These are phyloP conservation scores for Tetragnatha montana DNA, from an alignment of 2,888 invertebrate species.

Conservation along the genomic window DNA sequence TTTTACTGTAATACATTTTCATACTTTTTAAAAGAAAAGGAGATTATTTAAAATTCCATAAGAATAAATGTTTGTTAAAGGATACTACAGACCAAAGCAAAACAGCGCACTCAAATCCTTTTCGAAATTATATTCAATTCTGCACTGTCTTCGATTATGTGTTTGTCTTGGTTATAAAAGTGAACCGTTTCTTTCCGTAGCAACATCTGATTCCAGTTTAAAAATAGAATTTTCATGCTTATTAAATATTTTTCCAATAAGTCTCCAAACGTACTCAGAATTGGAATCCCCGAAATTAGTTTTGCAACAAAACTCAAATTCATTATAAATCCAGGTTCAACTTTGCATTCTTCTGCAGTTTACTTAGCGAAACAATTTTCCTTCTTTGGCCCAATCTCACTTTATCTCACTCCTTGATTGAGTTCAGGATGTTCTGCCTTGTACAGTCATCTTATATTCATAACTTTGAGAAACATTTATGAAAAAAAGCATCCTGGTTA, in stretches of 20 bases:
- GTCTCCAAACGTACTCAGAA: neutral
- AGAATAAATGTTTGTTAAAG: neutral
- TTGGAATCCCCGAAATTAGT: neutral
- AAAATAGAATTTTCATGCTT: neutral
- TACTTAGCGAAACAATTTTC: conserved; percentile 12
- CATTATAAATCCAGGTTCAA: conserved; percentile 15
- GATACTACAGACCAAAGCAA: neutral
- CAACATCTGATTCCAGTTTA: neutral
- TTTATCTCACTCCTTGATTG: conserved; percentile 20
- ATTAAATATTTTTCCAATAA: neutral
- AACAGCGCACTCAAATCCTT: too few relatives aligned
- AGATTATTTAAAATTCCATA: neutral
- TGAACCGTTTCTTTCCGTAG: neutral
- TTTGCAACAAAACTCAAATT: neutral
- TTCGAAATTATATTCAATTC: neutral
- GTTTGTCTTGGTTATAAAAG: neutral
- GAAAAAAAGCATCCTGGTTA: conserved; percentile 26
- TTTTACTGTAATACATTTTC: too few relatives aligned
- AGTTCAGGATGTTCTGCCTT: conserved; percentile 1
- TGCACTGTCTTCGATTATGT: neutral
- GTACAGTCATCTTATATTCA: conserved; percentile 51
- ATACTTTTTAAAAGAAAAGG: neutral
- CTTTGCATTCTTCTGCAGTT: neutral
- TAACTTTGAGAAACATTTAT: conserved; percentile 37
- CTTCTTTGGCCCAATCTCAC: neutral